Conservation (phyloP, 2,888 invertebrate genomes). For the Tanytarsus gracilentus region DNA sequence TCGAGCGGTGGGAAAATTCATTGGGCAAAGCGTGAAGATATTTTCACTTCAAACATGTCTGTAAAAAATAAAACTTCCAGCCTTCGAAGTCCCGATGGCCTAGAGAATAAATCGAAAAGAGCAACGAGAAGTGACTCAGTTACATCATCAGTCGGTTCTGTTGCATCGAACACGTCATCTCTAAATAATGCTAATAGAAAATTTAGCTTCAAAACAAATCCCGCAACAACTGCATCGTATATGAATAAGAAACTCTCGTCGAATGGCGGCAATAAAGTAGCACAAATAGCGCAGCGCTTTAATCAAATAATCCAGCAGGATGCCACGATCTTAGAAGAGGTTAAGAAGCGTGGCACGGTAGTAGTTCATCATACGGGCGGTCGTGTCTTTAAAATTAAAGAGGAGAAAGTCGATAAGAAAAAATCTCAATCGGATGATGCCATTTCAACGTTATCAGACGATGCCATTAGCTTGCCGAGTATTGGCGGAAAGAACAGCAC, state of each 20-base stretch:
- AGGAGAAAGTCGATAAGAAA: constrained; percentile 32
- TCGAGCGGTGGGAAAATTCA: constrained; percentile 36
- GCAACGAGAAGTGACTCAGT: constrained; percentile 17
- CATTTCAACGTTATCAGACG: constrained; percentile 7
- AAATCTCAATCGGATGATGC: not conserved
- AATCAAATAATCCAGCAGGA: constrained; percentile 52
- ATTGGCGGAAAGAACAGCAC: constrained; percentile 16
- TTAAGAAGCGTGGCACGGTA: constrained; percentile 49
- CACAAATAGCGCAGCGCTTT: constrained; percentile 59
- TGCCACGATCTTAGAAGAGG: constrained; percentile 45
- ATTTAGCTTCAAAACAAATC: constrained; percentile 43
- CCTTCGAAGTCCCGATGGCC: constrained; percentile 10
- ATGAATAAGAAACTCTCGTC: constrained; percentile 29
- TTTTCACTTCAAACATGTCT: constrained; percentile 30
- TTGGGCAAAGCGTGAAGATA: constrained; percentile 37
- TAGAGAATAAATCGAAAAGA: constrained; percentile 19
- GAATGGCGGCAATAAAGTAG: constrained; percentile 45
- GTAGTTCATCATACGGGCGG: constrained; percentile 43
- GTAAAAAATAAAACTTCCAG: not conserved
- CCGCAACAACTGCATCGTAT: constrained; percentile 32
- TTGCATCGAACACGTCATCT: constrained; percentile 30
- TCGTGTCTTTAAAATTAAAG: constrained; percentile 42
- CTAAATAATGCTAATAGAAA: constrained; percentile 36
- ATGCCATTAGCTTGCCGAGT: constrained; percentile 6
- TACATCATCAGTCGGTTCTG: constrained; percentile 9